phyloP scores from a whole-genome alignment of 2,113 vertebrate genomes.

The Speoplatyrhinus poulsoni region DNA sequence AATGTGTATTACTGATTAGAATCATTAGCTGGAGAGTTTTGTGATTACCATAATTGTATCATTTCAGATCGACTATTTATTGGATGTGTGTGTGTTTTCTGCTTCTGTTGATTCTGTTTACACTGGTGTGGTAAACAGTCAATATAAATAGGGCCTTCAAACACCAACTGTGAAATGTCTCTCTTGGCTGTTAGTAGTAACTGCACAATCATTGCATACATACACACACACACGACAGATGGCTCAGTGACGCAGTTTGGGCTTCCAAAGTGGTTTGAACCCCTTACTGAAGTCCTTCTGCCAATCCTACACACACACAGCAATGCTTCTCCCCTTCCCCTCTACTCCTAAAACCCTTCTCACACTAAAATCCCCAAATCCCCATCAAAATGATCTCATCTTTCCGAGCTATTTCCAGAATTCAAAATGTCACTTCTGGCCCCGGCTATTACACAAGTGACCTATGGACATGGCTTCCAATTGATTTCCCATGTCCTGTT shows the following conservation, averaged over 20 bases:
- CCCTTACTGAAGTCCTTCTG: constrained; percentile 44
- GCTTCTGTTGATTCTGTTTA: constrained; percentile 23
- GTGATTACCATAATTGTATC: not conserved
- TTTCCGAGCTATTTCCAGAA: constrained; percentile 30
- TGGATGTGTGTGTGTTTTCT: constrained; percentile 16
- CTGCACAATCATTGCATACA: constrained; percentile 25
- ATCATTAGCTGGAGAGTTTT: not conserved
- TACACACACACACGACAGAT: constrained; percentile 62
- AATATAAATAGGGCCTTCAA: constrained; percentile 36
- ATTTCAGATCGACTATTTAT: not conserved
- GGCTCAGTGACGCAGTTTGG: constrained; percentile 67
- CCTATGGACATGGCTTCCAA: constrained; percentile 7
- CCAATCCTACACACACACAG: constrained; percentile 26
- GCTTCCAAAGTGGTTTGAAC: constrained; percentile 60
- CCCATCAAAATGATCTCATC: constrained; percentile 8
- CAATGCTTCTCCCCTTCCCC: constrained; percentile 10
- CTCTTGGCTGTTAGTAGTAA: constrained; percentile 33
- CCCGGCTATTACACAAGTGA: constrained; percentile 2
- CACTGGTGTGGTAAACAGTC: constrained; percentile 31
- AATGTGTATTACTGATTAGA: not conserved
- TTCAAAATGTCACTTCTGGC: constrained; percentile 21
- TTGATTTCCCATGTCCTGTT: not conserved
- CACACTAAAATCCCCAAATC: not conserved
- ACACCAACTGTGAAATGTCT: constrained; percentile 57
- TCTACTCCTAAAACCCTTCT: not conserved